These are phyloP conservation scores for Drosophila murphyi DNA, from an alignment of 1,140 invertebrate genomes.

Conservation along the genomic window DNA sequence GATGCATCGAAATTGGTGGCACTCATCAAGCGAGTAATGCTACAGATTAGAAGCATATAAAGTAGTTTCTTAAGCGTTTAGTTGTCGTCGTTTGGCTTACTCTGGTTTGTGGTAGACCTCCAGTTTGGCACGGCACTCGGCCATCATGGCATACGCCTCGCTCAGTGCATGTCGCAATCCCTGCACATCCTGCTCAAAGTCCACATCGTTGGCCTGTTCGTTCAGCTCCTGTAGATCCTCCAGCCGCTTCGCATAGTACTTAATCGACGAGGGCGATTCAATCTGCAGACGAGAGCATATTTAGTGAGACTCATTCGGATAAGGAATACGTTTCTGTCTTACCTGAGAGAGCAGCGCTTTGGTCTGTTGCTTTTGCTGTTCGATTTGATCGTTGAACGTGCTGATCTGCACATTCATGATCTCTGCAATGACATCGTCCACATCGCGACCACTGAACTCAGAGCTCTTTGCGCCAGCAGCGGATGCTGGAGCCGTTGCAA, in stretches of 20 bases:
- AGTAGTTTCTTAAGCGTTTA: neutral
- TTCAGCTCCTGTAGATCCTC: constrained; percentile 86
- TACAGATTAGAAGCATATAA: constrained; percentile 7
- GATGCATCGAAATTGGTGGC: constrained; percentile 84
- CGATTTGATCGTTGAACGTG: constrained; percentile 87
- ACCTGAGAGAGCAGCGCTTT: constrained; percentile 85
- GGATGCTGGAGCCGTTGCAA: constrained; percentile 2
- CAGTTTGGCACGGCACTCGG: constrained; percentile 86
- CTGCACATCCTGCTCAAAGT: constrained; percentile 77
- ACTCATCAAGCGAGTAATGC: constrained; percentile 67
- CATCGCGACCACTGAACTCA: constrained; percentile 34
- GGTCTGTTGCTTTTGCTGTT: constrained; percentile 86
- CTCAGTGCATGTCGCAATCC: constrained; percentile 86
- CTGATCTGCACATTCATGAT: constrained; percentile 86
- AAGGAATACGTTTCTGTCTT: neutral
- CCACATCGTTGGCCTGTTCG: constrained; percentile 85
- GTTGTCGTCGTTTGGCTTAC: constrained; percentile 74
- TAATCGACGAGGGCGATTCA: constrained; percentile 86
- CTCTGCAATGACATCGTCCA: constrained; percentile 68
- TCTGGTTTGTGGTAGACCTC: constrained; percentile 85
- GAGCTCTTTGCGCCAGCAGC: neutral
- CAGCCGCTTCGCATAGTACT: constrained; percentile 84
- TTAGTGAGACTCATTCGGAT: neutral
- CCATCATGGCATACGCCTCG: constrained; percentile 87
- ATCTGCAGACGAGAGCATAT: constrained; percentile 63